A percentile compares a stretch with the other conserved stretches of the same genome.
These are phyloP conservation scores for Fragum whitleyi DNA, from an alignment of 2,888 invertebrate species.

Conservation along the genomic window DNA sequence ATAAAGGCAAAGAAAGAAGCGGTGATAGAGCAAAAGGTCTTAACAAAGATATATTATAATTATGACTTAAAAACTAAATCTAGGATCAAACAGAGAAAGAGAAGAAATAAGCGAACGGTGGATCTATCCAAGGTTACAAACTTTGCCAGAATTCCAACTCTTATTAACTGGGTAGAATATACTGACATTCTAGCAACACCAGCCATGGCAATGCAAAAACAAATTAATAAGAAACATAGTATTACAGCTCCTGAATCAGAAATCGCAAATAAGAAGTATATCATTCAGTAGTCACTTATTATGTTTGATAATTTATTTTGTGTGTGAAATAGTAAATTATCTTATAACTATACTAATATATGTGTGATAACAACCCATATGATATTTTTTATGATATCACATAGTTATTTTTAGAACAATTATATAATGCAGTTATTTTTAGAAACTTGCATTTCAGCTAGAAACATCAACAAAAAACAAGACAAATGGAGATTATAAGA, in stretches of 20 bases:
- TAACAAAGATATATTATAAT: conserved; percentile 41
- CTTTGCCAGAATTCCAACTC: conserved; percentile 48
- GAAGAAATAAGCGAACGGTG: conserved; percentile 23
- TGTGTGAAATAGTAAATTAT: neutral
- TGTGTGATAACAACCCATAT: too few species aligned
- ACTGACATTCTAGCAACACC: conserved; percentile 45
- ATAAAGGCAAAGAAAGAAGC: conserved; percentile 33
- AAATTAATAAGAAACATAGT: conserved; percentile 1
- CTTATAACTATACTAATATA: too few species aligned
- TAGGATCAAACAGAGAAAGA: conserved; percentile 37
- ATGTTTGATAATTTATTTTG: neutral
- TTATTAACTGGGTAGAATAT: conserved; percentile 60
- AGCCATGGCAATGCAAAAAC: conserved; percentile 58
- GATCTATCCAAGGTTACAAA: conserved; percentile 32
- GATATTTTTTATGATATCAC: too few species aligned
- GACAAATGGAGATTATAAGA: too few species aligned
- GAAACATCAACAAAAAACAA: too few species aligned
- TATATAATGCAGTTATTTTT: too few species aligned
- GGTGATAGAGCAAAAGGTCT: conserved; percentile 36
- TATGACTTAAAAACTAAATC: conserved; percentile 42
- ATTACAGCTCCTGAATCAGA: neutral
- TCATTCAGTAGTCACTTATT: neutral
- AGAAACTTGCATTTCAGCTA: too few species aligned
- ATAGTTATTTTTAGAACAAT: too few species aligned
- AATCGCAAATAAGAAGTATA: conserved; percentile 14